Evolutionary conservation across 1,140 invertebrate species (phyloP).

Genomic region (Wiebesia pumilae): DNA sequence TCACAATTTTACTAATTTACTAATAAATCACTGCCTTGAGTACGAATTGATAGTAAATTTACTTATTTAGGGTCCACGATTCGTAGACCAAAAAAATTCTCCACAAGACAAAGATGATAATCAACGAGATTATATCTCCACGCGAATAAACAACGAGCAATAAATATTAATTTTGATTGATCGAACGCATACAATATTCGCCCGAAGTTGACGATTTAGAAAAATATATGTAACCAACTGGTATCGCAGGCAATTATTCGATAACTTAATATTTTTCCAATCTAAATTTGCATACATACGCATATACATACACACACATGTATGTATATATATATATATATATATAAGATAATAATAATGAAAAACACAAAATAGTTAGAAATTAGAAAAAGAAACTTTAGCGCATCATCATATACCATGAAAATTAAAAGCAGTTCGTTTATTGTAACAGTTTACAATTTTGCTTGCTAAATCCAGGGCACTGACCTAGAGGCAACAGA

Average conservation of each 20-base stretch:
- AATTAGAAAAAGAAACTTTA: slow-evolving; percentile 44
- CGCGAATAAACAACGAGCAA: slow-evolving; percentile 5
- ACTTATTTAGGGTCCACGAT: slow-evolving; percentile 29
- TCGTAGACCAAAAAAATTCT: slow-evolving; percentile 33
- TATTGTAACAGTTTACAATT: slow-evolving; percentile 39
- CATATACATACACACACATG: too few relatives aligned
- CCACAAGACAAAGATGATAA: slow-evolving; percentile 31
- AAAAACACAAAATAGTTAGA: slow-evolving; percentile 1
- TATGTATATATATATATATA: background rate
- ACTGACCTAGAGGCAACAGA: slow-evolving; percentile 80
- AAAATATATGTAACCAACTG: slow-evolving; percentile 24
- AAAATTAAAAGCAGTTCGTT: slow-evolving; percentile 51
- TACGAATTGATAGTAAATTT: slow-evolving; percentile 34
- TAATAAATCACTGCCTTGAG: slow-evolving; percentile 39
- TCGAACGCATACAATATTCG: slow-evolving; percentile 19
- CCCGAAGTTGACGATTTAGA: background rate
- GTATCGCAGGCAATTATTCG: slow-evolving; percentile 13
- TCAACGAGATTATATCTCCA: slow-evolving; percentile 40
- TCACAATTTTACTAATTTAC: slow-evolving; percentile 38
- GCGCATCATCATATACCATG: slow-evolving; percentile 55
- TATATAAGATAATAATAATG: background rate
- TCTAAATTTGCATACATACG: background rate
- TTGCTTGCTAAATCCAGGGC: slow-evolving; percentile 67
- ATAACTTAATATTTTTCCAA: slow-evolving; percentile 3
- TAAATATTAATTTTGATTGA: slow-evolving; percentile 34